Evolutionary conservation across 2,888 invertebrate genomes (phyloP).

Genomic region (Leptopterna dolabrata): DNA sequence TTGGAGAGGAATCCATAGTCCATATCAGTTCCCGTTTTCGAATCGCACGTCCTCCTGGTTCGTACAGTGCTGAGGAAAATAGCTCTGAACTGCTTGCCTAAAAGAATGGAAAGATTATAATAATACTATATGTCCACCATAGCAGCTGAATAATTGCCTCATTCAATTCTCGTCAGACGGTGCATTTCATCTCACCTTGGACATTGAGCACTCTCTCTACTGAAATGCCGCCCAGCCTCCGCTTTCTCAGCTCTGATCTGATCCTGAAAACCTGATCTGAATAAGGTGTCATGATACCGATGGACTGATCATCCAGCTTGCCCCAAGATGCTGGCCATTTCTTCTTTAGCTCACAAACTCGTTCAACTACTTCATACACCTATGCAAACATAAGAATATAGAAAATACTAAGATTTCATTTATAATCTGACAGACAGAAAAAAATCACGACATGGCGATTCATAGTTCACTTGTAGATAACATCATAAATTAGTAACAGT

Average conservation of each 20-base stretch:
- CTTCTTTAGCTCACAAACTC: constrained; percentile 77
- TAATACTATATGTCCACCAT: background rate
- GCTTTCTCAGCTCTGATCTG: constrained; percentile 79
- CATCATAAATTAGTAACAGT: too few species aligned
- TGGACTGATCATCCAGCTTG: constrained; percentile 78
- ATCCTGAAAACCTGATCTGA: constrained; percentile 83
- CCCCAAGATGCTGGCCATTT: constrained; percentile 84
- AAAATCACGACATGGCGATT: too few species aligned
- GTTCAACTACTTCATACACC: constrained; percentile 81
- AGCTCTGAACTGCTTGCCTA: constrained; percentile 84
- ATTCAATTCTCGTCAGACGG: background rate
- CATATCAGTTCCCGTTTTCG: constrained; percentile 69
- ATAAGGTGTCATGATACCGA: constrained; percentile 88
- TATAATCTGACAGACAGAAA: too few species aligned
- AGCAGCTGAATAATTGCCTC: background rate
- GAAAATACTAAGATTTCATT: background rate
- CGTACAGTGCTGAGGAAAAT: constrained; percentile 84
- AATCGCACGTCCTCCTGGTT: constrained; percentile 78
- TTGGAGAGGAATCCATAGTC: constrained; percentile 87
- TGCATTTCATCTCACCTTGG: constrained; percentile 71
- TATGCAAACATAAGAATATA: constrained; percentile 62
- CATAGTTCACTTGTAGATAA: too few species aligned
- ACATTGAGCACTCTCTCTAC: constrained; percentile 87
- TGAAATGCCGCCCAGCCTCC: constrained; percentile 78
- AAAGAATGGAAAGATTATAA: constrained; percentile 45